Conservation (phyloP, 2,113 vertebrate genomes). For the Hippolais icterina region DNA sequence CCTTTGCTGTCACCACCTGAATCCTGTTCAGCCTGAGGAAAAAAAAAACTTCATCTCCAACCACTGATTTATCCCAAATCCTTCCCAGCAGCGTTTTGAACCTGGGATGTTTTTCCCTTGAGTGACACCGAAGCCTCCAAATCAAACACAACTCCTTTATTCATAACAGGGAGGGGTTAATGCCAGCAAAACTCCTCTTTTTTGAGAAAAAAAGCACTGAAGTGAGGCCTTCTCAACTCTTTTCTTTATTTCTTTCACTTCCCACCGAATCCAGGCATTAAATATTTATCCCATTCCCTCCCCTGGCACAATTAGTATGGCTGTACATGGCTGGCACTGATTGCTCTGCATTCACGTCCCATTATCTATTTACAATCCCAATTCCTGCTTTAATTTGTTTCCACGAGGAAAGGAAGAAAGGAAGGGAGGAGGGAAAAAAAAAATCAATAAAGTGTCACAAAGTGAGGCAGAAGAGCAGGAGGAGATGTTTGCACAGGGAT, state of each 20-base stretch:
- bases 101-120: background rate
- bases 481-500: background rate
- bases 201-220: background rate
- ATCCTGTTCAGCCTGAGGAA: background rate
- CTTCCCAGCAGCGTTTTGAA: background rate
- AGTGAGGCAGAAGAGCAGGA: background rate
- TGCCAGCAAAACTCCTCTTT: background rate
- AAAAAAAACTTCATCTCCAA: background rate
- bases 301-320: slow-evolving; percentile 41
- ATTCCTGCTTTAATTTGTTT: slow-evolving; percentile 34
- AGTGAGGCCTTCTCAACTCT: background rate
- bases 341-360: slow-evolving; percentile 38
- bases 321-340: slow-evolving; percentile 3
- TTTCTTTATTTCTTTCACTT: background rate
- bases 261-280: background rate
- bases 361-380: slow-evolving; percentile 59
- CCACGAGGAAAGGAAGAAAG: background rate
- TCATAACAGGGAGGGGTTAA: background rate
- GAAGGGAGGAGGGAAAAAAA: rapidly evolving
- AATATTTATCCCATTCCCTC: slow-evolving; percentile 32
- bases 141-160: background rate
- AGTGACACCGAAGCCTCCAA: background rate
- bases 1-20: background rate
- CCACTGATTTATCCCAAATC: background rate
- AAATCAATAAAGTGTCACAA: background rate